A percentile compares a stretch with the other conserved stretches of the same genome.
These are phyloP conservation scores for Aurelia sp. DNA, from an alignment of 30 jellyfish, hydroid and myxozoan species.

Conservation along the genomic window DNA sequence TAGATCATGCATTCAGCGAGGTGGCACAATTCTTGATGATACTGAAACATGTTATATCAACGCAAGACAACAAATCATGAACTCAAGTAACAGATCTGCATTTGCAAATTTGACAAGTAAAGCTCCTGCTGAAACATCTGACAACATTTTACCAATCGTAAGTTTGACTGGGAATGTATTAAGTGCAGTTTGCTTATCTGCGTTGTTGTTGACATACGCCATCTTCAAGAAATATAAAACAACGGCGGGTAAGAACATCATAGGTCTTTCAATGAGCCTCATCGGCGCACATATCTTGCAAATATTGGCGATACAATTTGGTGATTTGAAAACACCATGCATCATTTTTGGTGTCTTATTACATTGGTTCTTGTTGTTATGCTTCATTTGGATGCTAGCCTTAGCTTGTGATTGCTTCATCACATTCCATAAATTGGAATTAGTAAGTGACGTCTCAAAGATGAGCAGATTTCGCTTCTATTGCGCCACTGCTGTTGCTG, in stretches of 20 bases:
- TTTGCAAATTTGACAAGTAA: too few relatives aligned
- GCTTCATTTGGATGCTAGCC: constrained; percentile 55
- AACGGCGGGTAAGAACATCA: constrained; percentile 49
- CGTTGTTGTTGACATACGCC: constrained; percentile 16
- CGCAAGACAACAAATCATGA: background rate
- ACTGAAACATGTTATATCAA: too few relatives aligned
- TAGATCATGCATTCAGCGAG: constrained; percentile 19
- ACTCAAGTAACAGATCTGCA: too few relatives aligned
- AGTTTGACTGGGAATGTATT: constrained; percentile 33
- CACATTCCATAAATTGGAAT: constrained; percentile 16
- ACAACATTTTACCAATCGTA: constrained; percentile 10
- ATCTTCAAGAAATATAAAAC: constrained; percentile 14
- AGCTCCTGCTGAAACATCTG: background rate
- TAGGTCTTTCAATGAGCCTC: constrained; percentile 38
- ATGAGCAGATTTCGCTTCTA: constrained; percentile 19
- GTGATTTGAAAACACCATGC: constrained; percentile 11
- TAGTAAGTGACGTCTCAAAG: constrained; percentile 2
- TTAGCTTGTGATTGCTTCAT: constrained; percentile 52
- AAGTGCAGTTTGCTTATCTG: constrained; percentile 10
- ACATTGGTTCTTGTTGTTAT: constrained; percentile 39
- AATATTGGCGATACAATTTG: constrained; percentile 3
- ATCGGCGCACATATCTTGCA: constrained; percentile 21
- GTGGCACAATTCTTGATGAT: constrained; percentile 7
- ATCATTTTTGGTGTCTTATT: constrained; percentile 26
- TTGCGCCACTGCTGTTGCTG: constrained; percentile 11